A percentile compares a stretch with the other conserved stretches of the same genome.
Evolutionary conservation across 2,797 vertebrate genomes (phyloP).

Genomic region (Trachurus trachurus): DNA sequence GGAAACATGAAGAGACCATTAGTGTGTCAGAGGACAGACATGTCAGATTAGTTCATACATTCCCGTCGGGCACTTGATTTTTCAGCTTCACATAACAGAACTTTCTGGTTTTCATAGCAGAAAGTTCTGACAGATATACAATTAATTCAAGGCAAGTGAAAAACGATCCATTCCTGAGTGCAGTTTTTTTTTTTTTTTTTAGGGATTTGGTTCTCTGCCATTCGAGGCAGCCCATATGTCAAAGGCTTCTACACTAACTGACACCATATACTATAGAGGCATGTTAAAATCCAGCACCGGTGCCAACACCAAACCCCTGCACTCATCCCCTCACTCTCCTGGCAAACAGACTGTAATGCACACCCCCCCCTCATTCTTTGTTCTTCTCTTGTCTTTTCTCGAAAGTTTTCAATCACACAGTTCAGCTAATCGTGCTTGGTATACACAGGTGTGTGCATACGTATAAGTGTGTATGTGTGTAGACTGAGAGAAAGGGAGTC

Average conservation of each 20-base stretch:
- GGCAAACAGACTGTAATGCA: conserved; percentile 40
- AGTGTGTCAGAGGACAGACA: background rate
- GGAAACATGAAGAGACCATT: conserved; percentile 9
- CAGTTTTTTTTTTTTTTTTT: conserved; percentile 7
- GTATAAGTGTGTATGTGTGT: background rate
- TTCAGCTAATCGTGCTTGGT: conserved; percentile 16
- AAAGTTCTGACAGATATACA: background rate
- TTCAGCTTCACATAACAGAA: too few species aligned
- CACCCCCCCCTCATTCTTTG: conserved; percentile 10
- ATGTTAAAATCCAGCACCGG: conserved; percentile 10
- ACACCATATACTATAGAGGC: conserved; percentile 4
- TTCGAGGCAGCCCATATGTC: background rate
- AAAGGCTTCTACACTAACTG: background rate
- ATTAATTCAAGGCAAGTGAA: background rate
- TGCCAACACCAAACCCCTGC: conserved; percentile 23
- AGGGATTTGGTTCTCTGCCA: conserved; percentile 12
- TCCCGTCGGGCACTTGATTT: background rate
- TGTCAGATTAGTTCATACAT: background rate
- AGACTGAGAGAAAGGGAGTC: background rate
- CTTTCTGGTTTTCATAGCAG: too few species aligned
- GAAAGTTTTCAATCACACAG: conserved; percentile 28
- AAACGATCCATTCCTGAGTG: background rate
- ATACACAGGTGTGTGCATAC: background rate
- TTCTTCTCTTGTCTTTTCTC: conserved; percentile 43
- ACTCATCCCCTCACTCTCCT: conserved; percentile 43